Conservation (phyloP, 2,888 invertebrate species). For the Noctua fimbriata region DNA sequence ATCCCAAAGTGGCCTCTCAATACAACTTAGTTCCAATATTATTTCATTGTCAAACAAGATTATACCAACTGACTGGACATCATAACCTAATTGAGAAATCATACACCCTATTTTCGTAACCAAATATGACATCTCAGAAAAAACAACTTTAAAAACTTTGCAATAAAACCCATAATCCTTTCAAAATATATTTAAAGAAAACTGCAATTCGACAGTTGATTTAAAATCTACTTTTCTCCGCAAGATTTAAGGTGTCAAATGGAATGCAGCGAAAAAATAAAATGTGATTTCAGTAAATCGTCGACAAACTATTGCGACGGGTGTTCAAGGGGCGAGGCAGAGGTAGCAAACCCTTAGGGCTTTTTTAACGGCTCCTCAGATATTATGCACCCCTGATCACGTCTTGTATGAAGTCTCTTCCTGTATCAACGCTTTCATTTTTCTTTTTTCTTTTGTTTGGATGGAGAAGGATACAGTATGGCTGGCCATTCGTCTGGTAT, state of each 20-base stretch:
- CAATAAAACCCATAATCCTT: slow-evolving; percentile 51
- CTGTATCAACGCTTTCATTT: slow-evolving; percentile 88
- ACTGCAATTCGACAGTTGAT: background rate
- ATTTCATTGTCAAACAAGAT: slow-evolving; percentile 78
- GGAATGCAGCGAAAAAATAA: slow-evolving; percentile 24
- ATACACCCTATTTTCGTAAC: slow-evolving; percentile 65
- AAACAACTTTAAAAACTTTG: slow-evolving; percentile 42
- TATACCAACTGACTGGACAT: slow-evolving; percentile 78
- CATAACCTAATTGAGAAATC: slow-evolving; percentile 81
- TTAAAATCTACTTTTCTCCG: background rate
- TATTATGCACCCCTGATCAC: slow-evolving; percentile 89
- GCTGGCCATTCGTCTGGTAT: slow-evolving; percentile 57
- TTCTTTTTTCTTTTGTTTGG: slow-evolving; percentile 71
- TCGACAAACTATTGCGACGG: slow-evolving; percentile 61
- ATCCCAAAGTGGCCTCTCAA: slow-evolving; percentile 49
- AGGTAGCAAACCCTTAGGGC: slow-evolving; percentile 79
- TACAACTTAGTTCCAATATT: slow-evolving; percentile 64
- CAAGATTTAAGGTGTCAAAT: slow-evolving; percentile 51
- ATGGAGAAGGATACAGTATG: slow-evolving; percentile 65
- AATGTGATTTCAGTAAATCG: slow-evolving; percentile 62
- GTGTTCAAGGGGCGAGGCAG: slow-evolving; percentile 56
- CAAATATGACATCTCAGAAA: slow-evolving; percentile 15
- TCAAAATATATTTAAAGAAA: slow-evolving; percentile 27
- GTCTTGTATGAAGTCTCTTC: slow-evolving; percentile 88
- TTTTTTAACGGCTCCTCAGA: slow-evolving; percentile 86